Evolutionary conservation across 2,797 vertebrate species (phyloP).

Genomic region (Loris lydekkerianus): DNA sequence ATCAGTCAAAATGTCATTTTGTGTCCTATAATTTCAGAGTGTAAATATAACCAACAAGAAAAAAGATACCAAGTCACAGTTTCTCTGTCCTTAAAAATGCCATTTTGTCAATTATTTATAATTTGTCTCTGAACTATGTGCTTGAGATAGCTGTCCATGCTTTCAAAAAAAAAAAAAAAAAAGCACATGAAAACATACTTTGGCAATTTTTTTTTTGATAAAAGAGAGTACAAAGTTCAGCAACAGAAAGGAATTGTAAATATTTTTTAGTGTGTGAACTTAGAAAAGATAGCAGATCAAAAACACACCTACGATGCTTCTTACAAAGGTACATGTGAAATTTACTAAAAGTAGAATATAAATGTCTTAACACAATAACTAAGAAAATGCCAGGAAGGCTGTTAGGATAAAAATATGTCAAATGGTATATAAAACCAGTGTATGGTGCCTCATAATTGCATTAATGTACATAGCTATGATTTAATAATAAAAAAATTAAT

Average conservation of each 20-base stretch:
- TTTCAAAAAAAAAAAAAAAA: not conserved
- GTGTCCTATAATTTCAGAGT: not conserved
- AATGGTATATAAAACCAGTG: too few relatives aligned
- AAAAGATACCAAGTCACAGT: not conserved
- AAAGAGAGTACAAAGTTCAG: not conserved
- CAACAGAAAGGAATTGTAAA: not conserved
- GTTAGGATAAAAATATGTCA: too few relatives aligned
- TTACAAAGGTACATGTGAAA: too few relatives aligned
- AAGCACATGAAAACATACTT: not conserved
- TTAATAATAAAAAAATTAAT: too few relatives aligned
- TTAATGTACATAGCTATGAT: too few relatives aligned
- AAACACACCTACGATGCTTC: too few relatives aligned
- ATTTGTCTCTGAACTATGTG: not conserved
- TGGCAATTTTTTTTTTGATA: not conserved
- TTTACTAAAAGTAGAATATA: too few relatives aligned
- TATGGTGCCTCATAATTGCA: too few relatives aligned
- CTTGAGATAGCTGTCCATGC: not conserved
- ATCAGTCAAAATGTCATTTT: not conserved
- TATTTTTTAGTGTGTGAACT: not conserved
- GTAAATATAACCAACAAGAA: not conserved
- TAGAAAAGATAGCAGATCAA: not conserved
- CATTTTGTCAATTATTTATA: conserved; percentile 5
- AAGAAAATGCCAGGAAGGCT: too few relatives aligned
- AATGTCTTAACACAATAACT: too few relatives aligned
- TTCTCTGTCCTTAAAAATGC: not conserved